phyloP scores from a whole-genome alignment of 35 echinoderm and acorn worm species.

The Anneissia japonica region DNA sequence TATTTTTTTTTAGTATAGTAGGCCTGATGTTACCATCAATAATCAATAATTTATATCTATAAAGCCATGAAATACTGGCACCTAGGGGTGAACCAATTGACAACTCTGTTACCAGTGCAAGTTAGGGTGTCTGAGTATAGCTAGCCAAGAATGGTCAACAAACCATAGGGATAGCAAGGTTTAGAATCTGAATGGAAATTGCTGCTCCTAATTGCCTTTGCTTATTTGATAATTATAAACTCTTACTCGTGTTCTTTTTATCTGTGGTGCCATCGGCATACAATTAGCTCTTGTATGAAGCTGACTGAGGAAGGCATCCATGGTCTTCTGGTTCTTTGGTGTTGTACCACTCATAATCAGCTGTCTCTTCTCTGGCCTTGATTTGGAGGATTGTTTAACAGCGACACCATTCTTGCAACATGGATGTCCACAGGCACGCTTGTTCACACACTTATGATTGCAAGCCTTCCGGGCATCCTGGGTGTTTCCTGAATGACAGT shows the following conservation, averaged over 20 bases:
- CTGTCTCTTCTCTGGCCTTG: neutral
- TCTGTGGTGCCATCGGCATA: slow-evolving; percentile 17
- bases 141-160: too few relatives aligned
- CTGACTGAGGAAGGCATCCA: slow-evolving; percentile 36
- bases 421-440: slow-evolving; percentile 53
- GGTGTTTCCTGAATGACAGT: neutral
- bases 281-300: slow-evolving; percentile 31
- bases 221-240: too few relatives aligned
- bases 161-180: too few relatives aligned
- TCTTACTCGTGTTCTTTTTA: slow-evolving; percentile 54
- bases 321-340: neutral
- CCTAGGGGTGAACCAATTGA: too few relatives aligned
- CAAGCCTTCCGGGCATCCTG: slow-evolving; percentile 28
- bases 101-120: too few relatives aligned
- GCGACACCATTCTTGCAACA: slow-evolving; percentile 64
- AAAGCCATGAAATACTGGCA: too few relatives aligned
- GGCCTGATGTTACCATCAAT: too few relatives aligned
- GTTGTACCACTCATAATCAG: neutral
- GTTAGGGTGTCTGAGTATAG: too few relatives aligned
- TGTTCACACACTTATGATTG: slow-evolving; percentile 60
- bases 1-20: too few relatives aligned
- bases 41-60: too few relatives aligned
- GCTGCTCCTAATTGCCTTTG: too few relatives aligned
- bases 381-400: slow-evolving; percentile 7
- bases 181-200: too few relatives aligned